Percentiles rank a stretch among this genome's conserved stretches.
Conservation (phyloP, 2,113 vertebrate genomes). For the Anguilla japonica region DNA sequence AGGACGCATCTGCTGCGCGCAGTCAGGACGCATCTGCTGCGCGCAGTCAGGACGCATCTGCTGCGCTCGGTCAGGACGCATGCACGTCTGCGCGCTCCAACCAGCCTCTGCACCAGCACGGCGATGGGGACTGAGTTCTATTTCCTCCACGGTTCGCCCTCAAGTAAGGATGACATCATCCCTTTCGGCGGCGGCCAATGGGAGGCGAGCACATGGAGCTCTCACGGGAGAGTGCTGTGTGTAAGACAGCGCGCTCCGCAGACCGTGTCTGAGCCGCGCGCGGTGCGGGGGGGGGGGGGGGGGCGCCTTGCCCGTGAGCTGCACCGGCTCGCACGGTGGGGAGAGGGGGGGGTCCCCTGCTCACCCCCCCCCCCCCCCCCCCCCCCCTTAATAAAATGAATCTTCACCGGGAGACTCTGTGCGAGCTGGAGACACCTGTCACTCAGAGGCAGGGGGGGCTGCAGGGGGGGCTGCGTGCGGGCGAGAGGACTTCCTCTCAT, state of each 20-base stretch:
- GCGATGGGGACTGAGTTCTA: conserved; percentile 62
- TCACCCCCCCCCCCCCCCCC: not conserved
- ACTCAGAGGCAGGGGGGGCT: not conserved
- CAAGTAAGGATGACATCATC: conserved; percentile 77
- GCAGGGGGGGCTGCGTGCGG: not conserved
- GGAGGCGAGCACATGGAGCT: conserved; percentile 48
- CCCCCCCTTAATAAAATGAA: not conserved
- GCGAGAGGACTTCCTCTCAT: not conserved
- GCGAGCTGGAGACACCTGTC: not conserved
- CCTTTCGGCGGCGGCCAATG: conserved; percentile 58
- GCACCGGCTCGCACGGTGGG: not conserved
- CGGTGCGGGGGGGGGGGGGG: conserved; percentile 15
- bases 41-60: not conserved
- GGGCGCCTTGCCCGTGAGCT: not conserved
- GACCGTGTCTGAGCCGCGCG: conserved; percentile 27
- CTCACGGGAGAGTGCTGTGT: conserved; percentile 57
- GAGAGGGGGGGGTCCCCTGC: not conserved
- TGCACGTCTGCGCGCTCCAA: conserved; percentile 38
- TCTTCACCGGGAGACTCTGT: not conserved
- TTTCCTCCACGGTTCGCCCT: conserved; percentile 65
- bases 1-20: not conserved
- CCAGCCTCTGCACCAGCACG: conserved; percentile 51
- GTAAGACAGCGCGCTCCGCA: conserved; percentile 43
- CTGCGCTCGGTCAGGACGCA: not conserved
- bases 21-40: no score